A percentile compares a stretch with the other conserved stretches of the same genome.
Conservation (phyloP, 2,888 invertebrate genomes). For the Dryobota labecula region DNA sequence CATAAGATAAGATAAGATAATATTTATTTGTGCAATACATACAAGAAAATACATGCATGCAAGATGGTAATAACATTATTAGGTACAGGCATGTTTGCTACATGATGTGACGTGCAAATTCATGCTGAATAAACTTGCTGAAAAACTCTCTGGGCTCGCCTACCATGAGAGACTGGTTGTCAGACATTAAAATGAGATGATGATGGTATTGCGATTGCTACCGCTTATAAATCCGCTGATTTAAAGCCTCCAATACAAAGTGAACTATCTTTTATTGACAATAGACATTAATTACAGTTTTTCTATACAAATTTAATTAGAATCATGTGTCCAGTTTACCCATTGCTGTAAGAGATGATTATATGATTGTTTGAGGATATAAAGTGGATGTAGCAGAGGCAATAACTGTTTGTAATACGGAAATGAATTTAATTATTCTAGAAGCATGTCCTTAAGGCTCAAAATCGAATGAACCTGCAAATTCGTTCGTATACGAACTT, state of each 20-base stretch:
- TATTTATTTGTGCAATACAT: no score
- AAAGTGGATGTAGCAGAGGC: neutral
- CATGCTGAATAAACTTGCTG: no score
- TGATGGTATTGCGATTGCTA: neutral
- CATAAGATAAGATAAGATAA: no score
- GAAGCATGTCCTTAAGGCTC: neutral
- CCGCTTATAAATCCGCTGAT: neutral
- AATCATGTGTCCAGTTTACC: neutral
- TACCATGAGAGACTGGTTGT: neutral
- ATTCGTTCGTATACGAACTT: no score
- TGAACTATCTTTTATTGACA: constrained; percentile 31
- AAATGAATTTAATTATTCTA: neutral
- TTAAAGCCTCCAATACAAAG: constrained; percentile 2
- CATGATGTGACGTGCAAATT: no score
- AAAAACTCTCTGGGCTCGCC: neutral
- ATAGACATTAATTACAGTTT: constrained; percentile 21
- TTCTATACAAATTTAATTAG: constrained; percentile 15
- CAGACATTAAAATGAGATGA: neutral
- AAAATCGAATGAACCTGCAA: no score
- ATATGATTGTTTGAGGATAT: constrained; percentile 6
- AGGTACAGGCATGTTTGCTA: no score
- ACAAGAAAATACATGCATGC: no score
- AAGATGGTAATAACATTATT: no score
- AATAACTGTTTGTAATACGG: neutral
- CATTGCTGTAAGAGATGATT: neutral